Evolutionary conservation across 2,888 invertebrate genomes (phyloP), one percentile per base, ranked within the genome.

Genomic region (Amphipoea lucens): DNA sequence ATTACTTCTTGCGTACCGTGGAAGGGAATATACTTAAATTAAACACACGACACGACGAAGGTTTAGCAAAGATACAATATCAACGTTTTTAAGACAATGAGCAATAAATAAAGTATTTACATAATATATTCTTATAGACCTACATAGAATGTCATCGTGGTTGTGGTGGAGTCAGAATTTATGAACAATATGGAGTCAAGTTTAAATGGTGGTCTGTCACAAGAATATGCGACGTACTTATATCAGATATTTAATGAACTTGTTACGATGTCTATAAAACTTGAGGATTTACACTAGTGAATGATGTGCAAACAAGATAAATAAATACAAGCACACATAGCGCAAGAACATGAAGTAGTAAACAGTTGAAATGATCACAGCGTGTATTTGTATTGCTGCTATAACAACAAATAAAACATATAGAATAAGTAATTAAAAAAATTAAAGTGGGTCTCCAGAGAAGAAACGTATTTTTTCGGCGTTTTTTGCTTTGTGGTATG

Each of bases 71-170:
- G 3, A n/a, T 29, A 12, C 5, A 51, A 12, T 1, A 1, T n/a
- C 14, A 40, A 11, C 48, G 54, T 29, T 69, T 66, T n/a, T 36
- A 72, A 36, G 1, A 84, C 85, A 87, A 80, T 77, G 69, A 60
- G 69, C 48, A 74, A 76, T 85, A 73, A 78, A 17, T 14, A 20
- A n/a, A n/a, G 11, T 11, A 17, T 29, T 14, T 23, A 54, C n/a
- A 3, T 29, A 42, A 3, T 29, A 42, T 12, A 2, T 29, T 29
- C 6, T 20, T 23, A 0, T 45, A 45, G 14, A 45, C 14, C 67
- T 29, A 63, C 7, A 12, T 20, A 29, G 1, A 12, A 11, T 29
- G 45, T 14, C 36, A 36, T 51, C 0, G 20, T 45, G 69, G 9
- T 45, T 54, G 36, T 36, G 12, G 42, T 76, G 11, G 23, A 51